Conservation (phyloP, 2,888 invertebrate species). For the Cremastinae sp. region DNA sequence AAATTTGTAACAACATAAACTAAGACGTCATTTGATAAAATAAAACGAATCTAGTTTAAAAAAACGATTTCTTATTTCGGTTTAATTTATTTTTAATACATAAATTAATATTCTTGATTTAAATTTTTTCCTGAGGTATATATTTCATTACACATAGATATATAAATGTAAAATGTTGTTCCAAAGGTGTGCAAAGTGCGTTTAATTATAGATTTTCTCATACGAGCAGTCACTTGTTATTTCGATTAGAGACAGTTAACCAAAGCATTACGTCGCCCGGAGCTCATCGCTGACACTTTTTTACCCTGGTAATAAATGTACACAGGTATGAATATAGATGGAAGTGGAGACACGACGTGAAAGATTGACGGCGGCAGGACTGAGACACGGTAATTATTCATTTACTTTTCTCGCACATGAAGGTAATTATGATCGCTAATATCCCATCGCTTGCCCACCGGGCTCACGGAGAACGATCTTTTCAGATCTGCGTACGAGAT, state of each 20-base stretch:
- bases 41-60: no score
- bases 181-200: conserved; percentile 57
- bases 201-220: conserved; percentile 71
- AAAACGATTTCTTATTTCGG: no score
- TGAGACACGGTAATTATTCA: conserved; percentile 69
- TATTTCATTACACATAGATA: conserved; percentile 4
- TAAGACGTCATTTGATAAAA: no score
- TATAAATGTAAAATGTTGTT: conserved; percentile 52
- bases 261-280: conserved; percentile 62
- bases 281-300: conserved; percentile 54
- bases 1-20: no score
- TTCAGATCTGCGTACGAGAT: not conserved
- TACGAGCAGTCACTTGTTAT: conserved; percentile 69
- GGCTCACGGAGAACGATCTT: not conserved
- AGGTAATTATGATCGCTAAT: conserved; percentile 65
- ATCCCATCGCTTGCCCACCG: conserved; percentile 38
- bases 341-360: conserved; percentile 40
- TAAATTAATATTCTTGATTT: no score
- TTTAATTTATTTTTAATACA: no score
- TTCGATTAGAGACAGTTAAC: conserved; percentile 74
- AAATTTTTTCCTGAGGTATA: no score
- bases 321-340: conserved; percentile 14
- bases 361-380: conserved; percentile 51
- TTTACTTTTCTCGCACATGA: conserved; percentile 66
- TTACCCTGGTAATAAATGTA: conserved; percentile 6